Percentiles rank a stretch among this genome's conserved stretches.
phyloP scores from a whole-genome alignment of 2,888 invertebrate species.

The Diogma glabrata region DNA sequence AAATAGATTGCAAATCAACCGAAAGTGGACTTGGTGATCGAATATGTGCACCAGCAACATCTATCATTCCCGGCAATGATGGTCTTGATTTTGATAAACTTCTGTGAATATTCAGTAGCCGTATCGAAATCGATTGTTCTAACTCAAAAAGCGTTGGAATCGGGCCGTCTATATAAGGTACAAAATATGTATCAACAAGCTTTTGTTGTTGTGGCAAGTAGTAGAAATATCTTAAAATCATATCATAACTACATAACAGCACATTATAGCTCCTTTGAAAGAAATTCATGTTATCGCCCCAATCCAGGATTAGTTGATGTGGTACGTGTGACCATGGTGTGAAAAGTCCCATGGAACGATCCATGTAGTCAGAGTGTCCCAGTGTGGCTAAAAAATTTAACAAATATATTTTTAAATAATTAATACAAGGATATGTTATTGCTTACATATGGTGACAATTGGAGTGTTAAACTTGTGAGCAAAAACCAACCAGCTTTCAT shows the following conservation, averaged over 20 bases:
- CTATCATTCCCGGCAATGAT: conserved; percentile 31
- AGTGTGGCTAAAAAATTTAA: conserved; percentile 26
- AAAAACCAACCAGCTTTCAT: conserved; percentile 37
- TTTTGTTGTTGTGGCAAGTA: conserved; percentile 34
- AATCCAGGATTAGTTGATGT: conserved; percentile 28
- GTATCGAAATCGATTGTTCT: conserved; percentile 38
- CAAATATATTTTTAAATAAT: no score
- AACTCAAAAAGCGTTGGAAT: conserved; percentile 36
- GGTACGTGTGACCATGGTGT: conserved; percentile 35
- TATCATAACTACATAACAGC: conserved; percentile 29
- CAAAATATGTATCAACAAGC: conserved; percentile 4
- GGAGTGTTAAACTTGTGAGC: conserved; percentile 36
- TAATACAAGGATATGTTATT: neutral
- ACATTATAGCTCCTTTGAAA: conserved; percentile 32
- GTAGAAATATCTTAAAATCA: conserved; percentile 28
- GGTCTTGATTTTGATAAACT: conserved; percentile 39
- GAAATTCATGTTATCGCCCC: conserved; percentile 35
- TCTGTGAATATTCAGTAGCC: conserved; percentile 41
- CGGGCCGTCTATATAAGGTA: conserved; percentile 21
- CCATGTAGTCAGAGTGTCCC: conserved; percentile 36
- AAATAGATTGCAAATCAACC: conserved; percentile 27
- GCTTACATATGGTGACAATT: conserved; percentile 27
- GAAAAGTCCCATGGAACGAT: conserved; percentile 33
- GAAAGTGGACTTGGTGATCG: conserved; percentile 29
- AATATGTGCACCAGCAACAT: conserved; percentile 35